These are phyloP conservation scores for Leptinotarsa texana DNA, from an alignment of 1,140 invertebrate genomes.

Conservation along the genomic window DNA sequence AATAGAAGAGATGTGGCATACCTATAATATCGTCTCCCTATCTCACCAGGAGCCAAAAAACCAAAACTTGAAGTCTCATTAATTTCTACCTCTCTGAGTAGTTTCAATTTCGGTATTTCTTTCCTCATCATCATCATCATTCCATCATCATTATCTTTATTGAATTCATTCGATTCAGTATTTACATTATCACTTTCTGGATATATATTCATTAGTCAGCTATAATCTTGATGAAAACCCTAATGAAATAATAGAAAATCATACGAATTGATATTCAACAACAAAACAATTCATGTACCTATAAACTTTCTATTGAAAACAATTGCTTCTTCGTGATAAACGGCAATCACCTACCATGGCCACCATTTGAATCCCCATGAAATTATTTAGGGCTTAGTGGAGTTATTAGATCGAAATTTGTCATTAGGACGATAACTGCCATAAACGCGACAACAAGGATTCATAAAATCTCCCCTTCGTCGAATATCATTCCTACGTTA, in stretches of 20 bases:
- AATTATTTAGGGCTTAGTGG: neutral
- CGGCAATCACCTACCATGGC: constrained; percentile 1
- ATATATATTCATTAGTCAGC: neutral
- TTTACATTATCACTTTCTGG: neutral
- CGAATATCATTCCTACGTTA: constrained; percentile 12
- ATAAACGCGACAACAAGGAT: constrained; percentile 26
- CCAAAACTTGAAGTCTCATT: too few relatives aligned
- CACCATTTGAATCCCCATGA: constrained; percentile 7
- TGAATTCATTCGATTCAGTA: neutral
- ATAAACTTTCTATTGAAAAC: neutral
- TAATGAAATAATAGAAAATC: neutral
- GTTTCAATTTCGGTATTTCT: too few relatives aligned
- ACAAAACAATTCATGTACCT: neutral
- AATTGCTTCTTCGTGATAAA: neutral
- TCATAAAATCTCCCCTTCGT: constrained; percentile 26
- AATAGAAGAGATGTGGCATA: too few relatives aligned
- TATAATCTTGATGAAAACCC: neutral
- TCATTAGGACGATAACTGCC: constrained; percentile 25
- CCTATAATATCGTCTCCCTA: too few relatives aligned
- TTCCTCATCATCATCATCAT: too few relatives aligned
- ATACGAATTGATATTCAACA: too few relatives aligned
- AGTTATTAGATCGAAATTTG: constrained; percentile 25
- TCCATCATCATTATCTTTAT: neutral
- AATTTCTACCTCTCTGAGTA: too few relatives aligned
- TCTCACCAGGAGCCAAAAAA: too few relatives aligned